A percentile compares a stretch with the other conserved stretches of the same genome.
phyloP scores from a whole-genome alignment of 1,140 invertebrate species.

The Sesamia nonagrioides region DNA sequence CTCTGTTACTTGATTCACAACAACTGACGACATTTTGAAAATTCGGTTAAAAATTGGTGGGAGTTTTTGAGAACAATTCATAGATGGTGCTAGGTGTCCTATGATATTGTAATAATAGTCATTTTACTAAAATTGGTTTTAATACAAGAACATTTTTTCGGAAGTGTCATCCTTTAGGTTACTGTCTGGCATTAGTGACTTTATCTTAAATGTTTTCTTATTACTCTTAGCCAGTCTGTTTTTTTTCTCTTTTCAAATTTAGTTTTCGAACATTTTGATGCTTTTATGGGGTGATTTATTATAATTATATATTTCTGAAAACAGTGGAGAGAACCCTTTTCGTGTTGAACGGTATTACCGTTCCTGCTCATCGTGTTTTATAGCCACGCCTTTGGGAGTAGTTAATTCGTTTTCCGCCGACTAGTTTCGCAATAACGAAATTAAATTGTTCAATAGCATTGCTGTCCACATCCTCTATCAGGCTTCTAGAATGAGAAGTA shows the following conservation, averaged over 20 bases:
- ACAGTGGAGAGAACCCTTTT: not conserved
- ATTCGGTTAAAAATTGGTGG: not conserved
- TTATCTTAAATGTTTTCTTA: no score
- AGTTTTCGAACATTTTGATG: no score
- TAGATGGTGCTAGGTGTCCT: slow-evolving; percentile 20
- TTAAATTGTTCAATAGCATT: not conserved
- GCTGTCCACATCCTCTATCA: not conserved
- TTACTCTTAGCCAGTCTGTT: no score
- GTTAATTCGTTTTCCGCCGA: not conserved
- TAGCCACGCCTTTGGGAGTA: no score
- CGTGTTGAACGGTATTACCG: not conserved
- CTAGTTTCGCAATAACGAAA: not conserved
- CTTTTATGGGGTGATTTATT: no score
- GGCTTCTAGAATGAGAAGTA: no score
- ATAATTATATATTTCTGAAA: not conserved
- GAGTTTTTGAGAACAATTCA: slow-evolving; percentile 23
- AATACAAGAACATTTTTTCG: no score
- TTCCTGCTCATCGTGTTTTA: not conserved
- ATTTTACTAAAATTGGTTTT: slow-evolving; percentile 8
- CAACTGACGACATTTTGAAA: no score
- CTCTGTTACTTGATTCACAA: no score
- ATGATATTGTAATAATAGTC: slow-evolving; percentile 18
- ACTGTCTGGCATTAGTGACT: no score
- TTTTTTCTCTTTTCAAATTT: no score
- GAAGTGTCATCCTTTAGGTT: no score